Evolutionary conservation across 2,113 vertebrate species (phyloP), one percentile per base, ranked within the genome.

Genomic region (Eurystomus gularis): DNA sequence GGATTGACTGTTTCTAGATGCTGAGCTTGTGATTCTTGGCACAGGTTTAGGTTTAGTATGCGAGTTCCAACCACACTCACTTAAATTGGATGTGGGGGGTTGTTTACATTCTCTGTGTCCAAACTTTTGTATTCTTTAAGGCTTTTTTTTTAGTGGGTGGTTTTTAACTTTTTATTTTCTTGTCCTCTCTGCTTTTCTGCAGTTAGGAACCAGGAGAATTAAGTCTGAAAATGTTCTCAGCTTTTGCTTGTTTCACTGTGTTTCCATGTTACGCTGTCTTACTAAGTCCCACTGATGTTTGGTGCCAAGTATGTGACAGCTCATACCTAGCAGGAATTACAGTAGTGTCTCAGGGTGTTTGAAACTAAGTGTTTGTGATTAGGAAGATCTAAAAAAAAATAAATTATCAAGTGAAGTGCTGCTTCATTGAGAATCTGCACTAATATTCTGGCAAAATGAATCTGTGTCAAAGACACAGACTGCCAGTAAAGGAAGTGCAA

Each of bases 51-150:
- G 37, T 57, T 77, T 46, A 68, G 72, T n/a, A 16, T 2, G 4
- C 31, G 54, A 39, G 31, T 51, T 58, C 51, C 60, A 46, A 35
- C 17, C n/a, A n/a, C 0, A 0, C 26, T 48, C 23, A n/a, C n/a
- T 44, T 58, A 44, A 73, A 33, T 6, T 25, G 33, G 16, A 4
- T 40, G 23, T 48, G 72, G n/a, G 35, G 39, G 6, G 2, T 77
- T 70, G 39, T 39, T 90, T 51, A 13, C 3, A 0, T 75, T 75
- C 39, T 80, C 17, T 10, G 12, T 10, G 2, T 51, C 25, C 29
- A 70, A 61, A 79, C 21, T 55, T 55, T 5, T 75, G 17, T 69
- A 25, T 49, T 44, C n/a, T 70, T 58, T 9, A 44, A 39, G 14
- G 4, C 5, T 7, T 29, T 25, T 24, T 33, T 57, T 37, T 48